Percentiles rank a stretch among this genome's conserved stretches.
Evolutionary conservation across 2,797 vertebrate genomes (phyloP).

Genomic region (Megaceryle alcyon): DNA sequence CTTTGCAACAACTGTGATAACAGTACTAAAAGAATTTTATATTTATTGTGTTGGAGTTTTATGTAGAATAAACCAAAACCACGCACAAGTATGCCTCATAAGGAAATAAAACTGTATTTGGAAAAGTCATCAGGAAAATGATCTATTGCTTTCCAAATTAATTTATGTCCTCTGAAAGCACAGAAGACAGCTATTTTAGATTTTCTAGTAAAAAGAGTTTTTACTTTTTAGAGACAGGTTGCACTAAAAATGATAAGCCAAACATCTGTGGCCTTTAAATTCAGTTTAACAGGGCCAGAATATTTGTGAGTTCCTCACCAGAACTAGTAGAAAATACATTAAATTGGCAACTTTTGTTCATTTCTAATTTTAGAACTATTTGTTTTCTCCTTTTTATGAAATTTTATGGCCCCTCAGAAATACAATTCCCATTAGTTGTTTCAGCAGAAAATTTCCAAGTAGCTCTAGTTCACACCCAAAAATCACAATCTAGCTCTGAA

Average conservation of each 20-base stretch:
- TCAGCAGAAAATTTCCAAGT: not conserved
- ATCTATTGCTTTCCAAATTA: not conserved
- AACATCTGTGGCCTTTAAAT: not conserved
- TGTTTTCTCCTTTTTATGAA: not conserved
- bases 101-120: not conserved
- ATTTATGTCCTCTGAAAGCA: not conserved
- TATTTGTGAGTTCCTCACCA: not conserved
- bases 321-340: not conserved
- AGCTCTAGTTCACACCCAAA: not conserved
- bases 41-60: not conserved
- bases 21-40: constrained; percentile 56
- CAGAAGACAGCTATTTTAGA: not conserved
- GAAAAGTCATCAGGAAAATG: not conserved
- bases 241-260: not conserved
- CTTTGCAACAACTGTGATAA: constrained; percentile 68
- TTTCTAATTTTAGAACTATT: not conserved
- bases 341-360: not conserved
- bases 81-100: not conserved
- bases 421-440: not conserved
- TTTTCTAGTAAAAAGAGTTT: not conserved
- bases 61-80: not conserved
- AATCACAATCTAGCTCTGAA: not conserved
- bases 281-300: not conserved
- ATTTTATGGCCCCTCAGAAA: not conserved
- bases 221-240: not conserved